Base-by-base conservation (phyloP, 2,888 invertebrate genomes). In the Mythimna pallens region DNA sequence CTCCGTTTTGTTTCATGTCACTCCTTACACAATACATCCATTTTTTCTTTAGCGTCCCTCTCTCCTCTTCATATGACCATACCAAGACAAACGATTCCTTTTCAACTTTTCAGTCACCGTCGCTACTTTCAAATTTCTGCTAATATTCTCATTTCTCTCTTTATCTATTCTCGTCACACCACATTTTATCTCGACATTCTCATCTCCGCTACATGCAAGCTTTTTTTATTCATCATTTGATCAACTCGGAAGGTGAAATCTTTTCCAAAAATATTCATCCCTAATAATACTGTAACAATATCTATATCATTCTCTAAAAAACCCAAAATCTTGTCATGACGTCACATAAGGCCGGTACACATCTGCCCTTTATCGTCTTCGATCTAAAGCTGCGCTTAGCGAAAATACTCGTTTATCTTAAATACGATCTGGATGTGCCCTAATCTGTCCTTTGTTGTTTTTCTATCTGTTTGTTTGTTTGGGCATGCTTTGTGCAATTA, bases 331-430 rank as follows among this genome's bases (percentile, higher is more conserved):
- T 65, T 66, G 50, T 59, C 6, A 54, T 90, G 90, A 92, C 91
- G 92, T 93, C 92, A 91, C 75, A 87, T 89, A 92, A 90, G 90
- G 83, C 88, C 80, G 87, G 87, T 89, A 88, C 89, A 92, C 95
- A 96, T 93, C 96, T 96, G 96, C 88, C 93, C 86, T 86, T 91
- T 95, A 96, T 96, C 95, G 70, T 81, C 87, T 85, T 83, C 90
- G 88, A 95, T 96, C 96, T 95, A 93, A 96, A 96, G 93, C 95
- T 91, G 89, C 92, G 94, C 95, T 95, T 94, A 94, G 95, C 94
- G 89, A 95, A 95, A 94, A 95, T 94, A 93, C 93, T 92, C 90
- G 93, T 87, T 95, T 95, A 96, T 96, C 96, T 95, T 93, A 95
- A 95, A 95, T 95, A 92, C 94, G 92, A 96, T 96, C 96, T 89